phyloP scores from a whole-genome alignment of 2,797 vertebrate genomes.

The Arrhamphus sclerolepis region DNA sequence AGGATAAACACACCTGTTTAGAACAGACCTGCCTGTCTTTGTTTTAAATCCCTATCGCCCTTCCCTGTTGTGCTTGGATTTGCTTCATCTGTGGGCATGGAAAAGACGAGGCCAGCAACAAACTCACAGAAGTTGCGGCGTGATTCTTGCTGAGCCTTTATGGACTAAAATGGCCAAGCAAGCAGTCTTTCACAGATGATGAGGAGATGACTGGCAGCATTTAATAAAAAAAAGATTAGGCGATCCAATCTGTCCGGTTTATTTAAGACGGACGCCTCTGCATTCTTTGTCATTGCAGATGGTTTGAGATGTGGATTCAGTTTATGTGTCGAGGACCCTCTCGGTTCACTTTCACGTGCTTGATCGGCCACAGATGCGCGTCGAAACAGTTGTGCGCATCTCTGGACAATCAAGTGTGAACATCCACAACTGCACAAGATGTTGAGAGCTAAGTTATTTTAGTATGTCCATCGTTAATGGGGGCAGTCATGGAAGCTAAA shows the following conservation, averaged over 20 bases:
- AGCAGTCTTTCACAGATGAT: constrained; percentile 57
- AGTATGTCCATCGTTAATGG: constrained; percentile 20
- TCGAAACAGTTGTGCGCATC: constrained; percentile 33
- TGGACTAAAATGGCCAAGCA: constrained; percentile 47
- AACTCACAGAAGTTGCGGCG: constrained; percentile 39
- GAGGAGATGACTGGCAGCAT: constrained; percentile 51
- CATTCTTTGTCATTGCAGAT: constrained; percentile 34
- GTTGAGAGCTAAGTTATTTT: constrained; percentile 39
- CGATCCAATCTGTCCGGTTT: constrained; percentile 60
- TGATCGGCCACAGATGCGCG: constrained; percentile 27
- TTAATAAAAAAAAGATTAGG: constrained; percentile 67
- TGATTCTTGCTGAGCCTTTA: constrained; percentile 40
- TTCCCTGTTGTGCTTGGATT: constrained; percentile 42
- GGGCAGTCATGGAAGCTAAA: constrained; percentile 37
- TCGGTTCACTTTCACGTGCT: constrained; percentile 30
- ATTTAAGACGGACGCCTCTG: constrained; percentile 33
- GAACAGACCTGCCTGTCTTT: constrained; percentile 53
- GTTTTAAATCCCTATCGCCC: constrained; percentile 53
- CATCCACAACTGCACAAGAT: constrained; percentile 30
- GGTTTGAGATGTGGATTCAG: constrained; percentile 38
- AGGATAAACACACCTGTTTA: constrained; percentile 63
- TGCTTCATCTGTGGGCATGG: constrained; percentile 41
- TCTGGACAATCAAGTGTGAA: constrained; percentile 33
- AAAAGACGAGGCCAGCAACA: constrained; percentile 36
- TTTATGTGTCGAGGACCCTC: constrained; percentile 18